Conservation (phyloP, 2,113 vertebrate species). For the Saccopteryx bilineata region DNA sequence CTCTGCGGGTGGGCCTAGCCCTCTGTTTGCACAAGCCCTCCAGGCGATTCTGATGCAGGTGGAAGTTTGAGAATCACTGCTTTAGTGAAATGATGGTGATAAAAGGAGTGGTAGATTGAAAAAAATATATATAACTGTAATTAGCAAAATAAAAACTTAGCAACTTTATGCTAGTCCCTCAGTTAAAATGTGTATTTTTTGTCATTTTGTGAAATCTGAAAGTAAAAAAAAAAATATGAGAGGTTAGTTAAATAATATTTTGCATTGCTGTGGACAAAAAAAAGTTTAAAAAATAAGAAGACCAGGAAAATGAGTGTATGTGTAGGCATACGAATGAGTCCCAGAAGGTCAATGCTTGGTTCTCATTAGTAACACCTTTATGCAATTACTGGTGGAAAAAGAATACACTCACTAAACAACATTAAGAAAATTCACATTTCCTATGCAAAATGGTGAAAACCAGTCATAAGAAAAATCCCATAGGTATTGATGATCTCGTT, state of each 20-base stretch:
- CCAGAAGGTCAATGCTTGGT: constrained; percentile 58
- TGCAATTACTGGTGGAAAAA: constrained; percentile 73
- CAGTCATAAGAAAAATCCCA: constrained; percentile 73
- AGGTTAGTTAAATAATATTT: constrained; percentile 65
- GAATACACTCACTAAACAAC: constrained; percentile 73
- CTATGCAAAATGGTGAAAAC: constrained; percentile 64
- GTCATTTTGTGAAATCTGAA: constrained; percentile 60
- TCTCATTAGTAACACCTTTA: constrained; percentile 73
- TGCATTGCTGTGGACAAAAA: constrained; percentile 55
- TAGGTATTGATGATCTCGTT: constrained; percentile 78
- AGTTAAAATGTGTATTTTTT: constrained; percentile 61
- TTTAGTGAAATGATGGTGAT: constrained; percentile 3
- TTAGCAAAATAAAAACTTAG: constrained; percentile 55
- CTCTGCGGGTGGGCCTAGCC: not conserved
- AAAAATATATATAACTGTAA: not conserved
- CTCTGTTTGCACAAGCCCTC: not conserved
- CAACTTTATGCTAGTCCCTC: not conserved
- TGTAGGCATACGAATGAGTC: constrained; percentile 58
- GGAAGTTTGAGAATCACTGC: not conserved
- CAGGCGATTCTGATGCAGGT: not conserved
- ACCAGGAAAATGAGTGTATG: constrained; percentile 56
- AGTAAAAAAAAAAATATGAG: constrained; percentile 37
- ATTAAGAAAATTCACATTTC: constrained; percentile 76
- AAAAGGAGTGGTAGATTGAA: constrained; percentile 41
- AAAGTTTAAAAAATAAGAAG: constrained; percentile 64